Evolutionary conservation across 2,888 invertebrate species (phyloP).

Genomic region (Euphydryas editha): DNA sequence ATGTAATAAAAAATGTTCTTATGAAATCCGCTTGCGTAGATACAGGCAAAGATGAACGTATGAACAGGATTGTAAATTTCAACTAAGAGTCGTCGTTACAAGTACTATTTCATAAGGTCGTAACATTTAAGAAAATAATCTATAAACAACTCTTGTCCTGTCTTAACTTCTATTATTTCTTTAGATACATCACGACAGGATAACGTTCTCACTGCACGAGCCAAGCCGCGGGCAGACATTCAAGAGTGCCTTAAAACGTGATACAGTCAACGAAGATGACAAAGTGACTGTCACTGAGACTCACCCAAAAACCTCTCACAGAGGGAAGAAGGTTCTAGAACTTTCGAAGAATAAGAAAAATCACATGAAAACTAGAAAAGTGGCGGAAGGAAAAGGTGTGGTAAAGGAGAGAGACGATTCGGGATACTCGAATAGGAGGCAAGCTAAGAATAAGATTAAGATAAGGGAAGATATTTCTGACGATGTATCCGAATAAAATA

Average conservation of each 20-base stretch:
- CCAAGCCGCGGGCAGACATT: constrained; percentile 75
- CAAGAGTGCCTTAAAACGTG: constrained; percentile 73
- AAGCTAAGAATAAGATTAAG: constrained; percentile 67
- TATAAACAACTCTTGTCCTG: no score
- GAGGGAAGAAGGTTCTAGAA: constrained; percentile 53
- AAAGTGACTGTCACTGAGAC: constrained; percentile 48
- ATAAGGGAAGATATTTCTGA: constrained; percentile 70
- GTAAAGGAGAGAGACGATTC: constrained; percentile 68
- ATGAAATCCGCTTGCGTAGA: no score
- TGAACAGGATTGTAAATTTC: no score
- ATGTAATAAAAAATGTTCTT: no score
- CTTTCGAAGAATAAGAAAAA: constrained; percentile 58
- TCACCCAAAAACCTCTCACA: constrained; percentile 45
- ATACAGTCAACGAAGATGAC: constrained; percentile 53
- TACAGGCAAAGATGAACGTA: no score
- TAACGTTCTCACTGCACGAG: constrained; percentile 75
- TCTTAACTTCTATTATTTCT: constrained; percentile 16
- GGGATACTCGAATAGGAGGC: constrained; percentile 52
- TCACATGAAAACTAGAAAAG: constrained; percentile 54
- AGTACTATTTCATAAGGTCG: no score
- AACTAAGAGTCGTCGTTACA: no score
- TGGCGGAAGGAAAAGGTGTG: constrained; percentile 63
- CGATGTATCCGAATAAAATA: constrained; percentile 62
- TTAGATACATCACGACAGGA: constrained; percentile 76
- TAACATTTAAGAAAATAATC: no score